Evolutionary conservation across 92 coral and sea anemone genomes (phyloP), one percentile per base, ranked within the genome.

Genomic region (Zoanthus gigantus): DNA sequence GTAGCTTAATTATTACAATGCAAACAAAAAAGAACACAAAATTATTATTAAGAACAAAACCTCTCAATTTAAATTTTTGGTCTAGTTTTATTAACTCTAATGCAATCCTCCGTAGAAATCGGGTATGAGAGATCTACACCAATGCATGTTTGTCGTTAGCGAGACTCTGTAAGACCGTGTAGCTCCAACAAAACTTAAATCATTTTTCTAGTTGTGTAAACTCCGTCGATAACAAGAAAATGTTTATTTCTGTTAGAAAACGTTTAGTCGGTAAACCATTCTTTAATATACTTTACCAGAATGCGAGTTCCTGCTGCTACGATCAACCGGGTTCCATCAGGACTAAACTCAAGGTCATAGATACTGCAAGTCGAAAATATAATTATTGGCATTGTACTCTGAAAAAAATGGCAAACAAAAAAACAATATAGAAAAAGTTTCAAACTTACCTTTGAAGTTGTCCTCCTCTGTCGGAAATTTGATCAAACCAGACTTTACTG

Each of bases 301-400:
- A 96, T 91, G 56, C 90, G 91, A 66, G 92, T 93, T 53, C 98
- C 98, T n/a, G 98, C 98, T 3, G 98, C 85, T 18, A 91, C 95
- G 5, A 96, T 84, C 16, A 96, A 89, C 12, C 71, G 90, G 9
- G 93, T 89, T 58, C 98, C 98, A 87, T 95, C 94, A 0, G 98
- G 98, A 66, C 95, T 93, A 73, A 95, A 93, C 17, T 84, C 83
- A 17, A 96, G 57, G 85, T 92, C 98, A 78, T 96, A 93, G 50
- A 96, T 96, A 82, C 98, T 95, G 83, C 8, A 87, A 84, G n/a
- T 61, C 56, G 68, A 63, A 50, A 47, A 6, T 16, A 66, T 65
- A 47, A 45, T 34, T 32, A 42, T 12, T 34, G 57, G 34, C 32
- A 42, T 12, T 34, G 50, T 67, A 44, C 52, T 18, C 42, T 9